Base-by-base conservation (phyloP, 2,888 invertebrate genomes). In the Dynastes tityus region DNA sequence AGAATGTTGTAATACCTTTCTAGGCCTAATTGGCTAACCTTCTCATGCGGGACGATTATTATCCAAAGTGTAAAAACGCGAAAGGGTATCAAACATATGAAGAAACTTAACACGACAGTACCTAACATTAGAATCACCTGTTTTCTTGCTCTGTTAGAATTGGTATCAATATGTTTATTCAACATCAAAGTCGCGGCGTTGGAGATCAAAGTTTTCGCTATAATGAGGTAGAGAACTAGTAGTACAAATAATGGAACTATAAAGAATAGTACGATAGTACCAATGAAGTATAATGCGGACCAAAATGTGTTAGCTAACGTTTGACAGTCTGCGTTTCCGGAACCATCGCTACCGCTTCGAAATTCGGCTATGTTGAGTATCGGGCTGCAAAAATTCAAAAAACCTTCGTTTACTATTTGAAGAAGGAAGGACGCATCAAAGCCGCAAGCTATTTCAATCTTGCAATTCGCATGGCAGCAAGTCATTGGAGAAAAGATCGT, bases 81-180 rank as follows among this genome's bases (percentile, higher is more conserved):
- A 86, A 97, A 96, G 0, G 97, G 97, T 88, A 97, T 92, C 67
- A 97, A 90, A 86, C 97, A 97, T 49, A 97, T 88, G 89, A 97
- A 97, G 87, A 97, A 97, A 84, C 96, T 94, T 75, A 96, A 87
- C 2, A 97, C 96, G 22, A 97, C 96, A 0, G 96, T 95, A 64
- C 95, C 94, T 79, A 97, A 90, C 96, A 97, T 96, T 78, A 96
- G 88, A 55, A 96, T 96, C 27, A 96, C 96, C 90, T 97, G 96
- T 84, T 92, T 92, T 82, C 95, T 91, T 0, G 95, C 95, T 85
- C 94, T 91, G 5, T 91, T 90, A 80, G 93, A 93, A 85, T 93
- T 93, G 67, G 92, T 93, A 80, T 95, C 93, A 77, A 94, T 92
- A 81, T 93, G 94, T 87, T 94, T 94, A 82, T 93, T 93, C 88